Base-by-base conservation (phyloP, 2,113 vertebrate genomes). In the Tautogolabrus adspersus region DNA sequence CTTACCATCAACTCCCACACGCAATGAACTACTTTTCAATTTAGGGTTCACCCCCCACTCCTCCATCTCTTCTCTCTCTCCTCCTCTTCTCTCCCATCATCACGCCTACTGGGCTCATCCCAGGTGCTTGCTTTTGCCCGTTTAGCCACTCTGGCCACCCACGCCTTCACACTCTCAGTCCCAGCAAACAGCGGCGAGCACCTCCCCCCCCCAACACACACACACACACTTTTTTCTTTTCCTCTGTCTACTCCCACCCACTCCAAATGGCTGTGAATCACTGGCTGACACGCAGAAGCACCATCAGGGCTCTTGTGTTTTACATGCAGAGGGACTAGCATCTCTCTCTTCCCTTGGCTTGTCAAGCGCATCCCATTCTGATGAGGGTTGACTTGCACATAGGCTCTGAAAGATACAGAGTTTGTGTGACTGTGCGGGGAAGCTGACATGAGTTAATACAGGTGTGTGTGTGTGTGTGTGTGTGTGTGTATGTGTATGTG, bases 171-270 rank as follows among this genome's bases (percentile, higher is more conserved):
- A 79, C 91, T 81, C 88, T 82, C 82, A 77, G 85, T 89, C 88
- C 89, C 87, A 77, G 77, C 2, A 66, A 91, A 71, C 87, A 77
- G 78, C 82, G 75, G 75, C 64, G 34, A 87, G 49, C 49, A 34
- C 30, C 30, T 1, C 0, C 30, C 30, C 30, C 30, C 6, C 30
- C 30, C 30, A 26, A 26, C 26, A 1, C 26, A 1, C 26, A 1
- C 3, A 1, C 26, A 26, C 26, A 1, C 38, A 40, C 7, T 51
- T 8, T 18, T 88, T 88, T 89, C 83, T 71, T 69, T 79, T 85
- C 82, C 86, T 84, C 87, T 91, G 90, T 85, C 78, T 64, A 80
- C 90, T 86, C 91, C 93, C 93, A 94, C 93, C 93, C 90, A 92
- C 93, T 92, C 92, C 82, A 75, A 82, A 85, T 74, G 65, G 84